Percentiles rank a stretch among this genome's conserved stretches.
Conservation (phyloP, 2,888 invertebrate species). For the Diarsia rubi region DNA sequence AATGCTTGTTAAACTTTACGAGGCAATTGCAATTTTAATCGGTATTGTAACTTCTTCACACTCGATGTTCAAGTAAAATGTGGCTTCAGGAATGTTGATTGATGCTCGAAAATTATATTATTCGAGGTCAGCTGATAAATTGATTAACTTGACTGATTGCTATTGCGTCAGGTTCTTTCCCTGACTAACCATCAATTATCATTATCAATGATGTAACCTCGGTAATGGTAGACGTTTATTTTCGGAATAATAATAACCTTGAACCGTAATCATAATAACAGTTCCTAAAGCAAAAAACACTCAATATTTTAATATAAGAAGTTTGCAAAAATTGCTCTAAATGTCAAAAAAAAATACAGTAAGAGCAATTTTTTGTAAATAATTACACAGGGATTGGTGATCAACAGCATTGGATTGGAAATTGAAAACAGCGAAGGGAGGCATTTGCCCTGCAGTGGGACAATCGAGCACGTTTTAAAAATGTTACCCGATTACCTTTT, state of each 20-base stretch:
- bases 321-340: too few relatives aligned
- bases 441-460: too few relatives aligned
- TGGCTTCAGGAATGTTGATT: constrained; percentile 1
- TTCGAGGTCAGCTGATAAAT: constrained; percentile 10
- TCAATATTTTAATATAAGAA: background rate
- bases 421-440: too few relatives aligned
- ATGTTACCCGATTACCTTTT: too few relatives aligned
- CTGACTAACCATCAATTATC: background rate
- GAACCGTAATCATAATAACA: background rate
- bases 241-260: too few relatives aligned
- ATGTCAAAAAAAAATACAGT: too few relatives aligned
- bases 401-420: too few relatives aligned
- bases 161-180: constrained; percentile 25
- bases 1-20: constrained; percentile 20
- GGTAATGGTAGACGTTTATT: background rate
- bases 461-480: too few relatives aligned
- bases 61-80: background rate
- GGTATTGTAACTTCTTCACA: constrained; percentile 23
- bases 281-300: background rate
- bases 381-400: too few relatives aligned
- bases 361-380: too few relatives aligned
- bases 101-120: constrained; percentile 1
- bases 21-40: constrained; percentile 5
- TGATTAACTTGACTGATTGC: background rate
- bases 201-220: background rate